Evolutionary conservation across 2,888 invertebrate genomes (phyloP).

Genomic region (Microchrysa polita): DNA sequence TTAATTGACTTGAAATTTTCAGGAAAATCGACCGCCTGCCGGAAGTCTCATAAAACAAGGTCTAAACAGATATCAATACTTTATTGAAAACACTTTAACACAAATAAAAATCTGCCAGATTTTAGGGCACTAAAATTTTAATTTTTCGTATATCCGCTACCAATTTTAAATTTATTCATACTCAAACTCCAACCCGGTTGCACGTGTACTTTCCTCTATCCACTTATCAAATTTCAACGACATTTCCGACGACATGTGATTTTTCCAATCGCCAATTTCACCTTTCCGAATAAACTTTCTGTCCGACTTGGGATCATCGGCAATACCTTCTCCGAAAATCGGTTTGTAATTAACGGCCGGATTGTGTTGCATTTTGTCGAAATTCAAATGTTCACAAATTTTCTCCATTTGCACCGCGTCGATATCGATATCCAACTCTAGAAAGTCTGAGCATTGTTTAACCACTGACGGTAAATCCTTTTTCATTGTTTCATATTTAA

Average conservation of each 20-base stretch:
- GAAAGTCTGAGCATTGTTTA: constrained; percentile 70
- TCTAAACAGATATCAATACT: too few species aligned
- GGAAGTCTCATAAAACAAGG: too few species aligned
- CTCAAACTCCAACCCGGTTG: constrained; percentile 72
- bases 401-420: constrained; percentile 73
- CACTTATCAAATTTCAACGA: constrained; percentile 77
- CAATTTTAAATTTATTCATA: constrained; percentile 59
- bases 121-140: too few species aligned
- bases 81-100: too few species aligned
- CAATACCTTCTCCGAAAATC: constrained; percentile 62
- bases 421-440: constrained; percentile 70
- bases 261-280: constrained; percentile 79
- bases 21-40: too few species aligned
- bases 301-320: constrained; percentile 58
- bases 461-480: constrained; percentile 75
- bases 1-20: too few species aligned
- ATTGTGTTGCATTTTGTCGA: constrained; percentile 84
- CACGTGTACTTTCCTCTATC: constrained; percentile 71
- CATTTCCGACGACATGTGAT: constrained; percentile 78
- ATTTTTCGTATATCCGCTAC: too few species aligned
- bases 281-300: constrained; percentile 80
- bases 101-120: too few species aligned
- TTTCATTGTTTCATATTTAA: constrained; percentile 86
- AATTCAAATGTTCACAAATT: constrained; percentile 80
- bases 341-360: constrained; percentile 79